phyloP scores from a whole-genome alignment of 2,797 vertebrate species.

The Melanogrammus aeglefinus region DNA sequence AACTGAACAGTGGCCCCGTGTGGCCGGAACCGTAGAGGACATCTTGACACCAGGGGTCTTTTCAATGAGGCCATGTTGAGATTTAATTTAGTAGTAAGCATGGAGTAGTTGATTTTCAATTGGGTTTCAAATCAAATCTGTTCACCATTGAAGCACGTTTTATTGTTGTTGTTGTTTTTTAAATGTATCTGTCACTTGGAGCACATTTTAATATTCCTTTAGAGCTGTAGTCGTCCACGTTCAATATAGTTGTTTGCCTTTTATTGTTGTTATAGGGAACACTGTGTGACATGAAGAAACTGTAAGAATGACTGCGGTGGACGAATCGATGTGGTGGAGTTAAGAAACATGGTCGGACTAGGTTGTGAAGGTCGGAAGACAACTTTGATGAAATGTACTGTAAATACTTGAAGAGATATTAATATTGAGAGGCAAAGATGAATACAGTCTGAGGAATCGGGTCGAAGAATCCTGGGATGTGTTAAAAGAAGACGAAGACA shows the following conservation, averaged over 20 bases:
- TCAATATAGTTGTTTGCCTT: neutral
- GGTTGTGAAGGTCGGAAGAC: neutral
- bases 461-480: constrained; percentile 51
- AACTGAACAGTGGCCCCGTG: constrained; percentile 5
- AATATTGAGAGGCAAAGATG: constrained; percentile 15
- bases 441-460: constrained; percentile 27
- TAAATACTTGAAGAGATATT: constrained; percentile 34
- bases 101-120: neutral
- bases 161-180: constrained; percentile 8
- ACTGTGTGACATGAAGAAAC: constrained; percentile 23
- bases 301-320: neutral
- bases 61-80: neutral
- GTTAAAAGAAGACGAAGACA: constrained; percentile 36
- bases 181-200: neutral
- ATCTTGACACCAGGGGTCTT: neutral
- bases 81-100: neutral
- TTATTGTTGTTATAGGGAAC: constrained; percentile 22
- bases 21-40: neutral
- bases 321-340: neutral
- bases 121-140: neutral
- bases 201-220: neutral
- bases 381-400: constrained; percentile 22
- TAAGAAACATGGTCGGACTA: neutral
- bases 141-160: constrained; percentile 30
- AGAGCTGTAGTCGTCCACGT: too few species aligned